Percentiles rank a stretch among this genome's conserved stretches.
Evolutionary conservation across 2,888 invertebrate species (phyloP).

Genomic region (Pachymerium ferrugineum): DNA sequence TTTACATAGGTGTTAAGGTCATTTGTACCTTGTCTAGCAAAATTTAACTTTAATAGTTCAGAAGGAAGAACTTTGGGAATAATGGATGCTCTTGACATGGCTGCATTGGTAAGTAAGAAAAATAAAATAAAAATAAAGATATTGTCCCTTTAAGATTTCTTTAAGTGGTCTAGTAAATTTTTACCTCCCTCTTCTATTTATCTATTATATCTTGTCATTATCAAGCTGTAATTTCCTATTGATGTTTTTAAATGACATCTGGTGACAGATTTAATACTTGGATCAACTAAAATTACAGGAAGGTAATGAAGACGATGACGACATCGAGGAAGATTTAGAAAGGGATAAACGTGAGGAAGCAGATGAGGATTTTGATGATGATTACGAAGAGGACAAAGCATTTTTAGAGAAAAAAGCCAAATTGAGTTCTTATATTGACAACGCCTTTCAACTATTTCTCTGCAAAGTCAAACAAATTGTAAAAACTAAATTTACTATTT

Average conservation of each 20-base stretch:
- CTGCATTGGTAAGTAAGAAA: not conserved
- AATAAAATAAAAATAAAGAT: not conserved
- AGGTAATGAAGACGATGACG: not conserved
- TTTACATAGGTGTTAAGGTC: not conserved
- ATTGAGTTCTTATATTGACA: not conserved
- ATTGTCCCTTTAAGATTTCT: too few relatives aligned
- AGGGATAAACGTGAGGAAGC: not conserved
- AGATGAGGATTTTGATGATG: not conserved
- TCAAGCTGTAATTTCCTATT: too few relatives aligned
- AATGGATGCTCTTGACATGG: conserved; percentile 8
- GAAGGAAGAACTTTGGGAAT: conserved; percentile 1
- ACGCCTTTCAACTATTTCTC: not conserved
- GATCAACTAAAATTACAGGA: not conserved
- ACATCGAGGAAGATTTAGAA: not conserved
- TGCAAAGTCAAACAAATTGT: not conserved
- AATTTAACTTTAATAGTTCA: not conserved
- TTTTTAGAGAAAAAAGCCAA: not conserved
- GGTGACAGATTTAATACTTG: too few relatives aligned
- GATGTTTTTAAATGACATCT: too few relatives aligned
- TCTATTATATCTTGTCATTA: too few relatives aligned
- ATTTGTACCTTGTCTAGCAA: not conserved
- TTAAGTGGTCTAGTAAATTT: too few relatives aligned
- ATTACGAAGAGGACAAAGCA: not conserved
- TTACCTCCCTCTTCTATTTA: too few relatives aligned
- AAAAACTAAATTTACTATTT: not conserved